Percentiles rank a stretch among this genome's conserved stretches.
Evolutionary conservation across 2,888 invertebrate species (phyloP).

Genomic region (Sinotaia quadrata): DNA sequence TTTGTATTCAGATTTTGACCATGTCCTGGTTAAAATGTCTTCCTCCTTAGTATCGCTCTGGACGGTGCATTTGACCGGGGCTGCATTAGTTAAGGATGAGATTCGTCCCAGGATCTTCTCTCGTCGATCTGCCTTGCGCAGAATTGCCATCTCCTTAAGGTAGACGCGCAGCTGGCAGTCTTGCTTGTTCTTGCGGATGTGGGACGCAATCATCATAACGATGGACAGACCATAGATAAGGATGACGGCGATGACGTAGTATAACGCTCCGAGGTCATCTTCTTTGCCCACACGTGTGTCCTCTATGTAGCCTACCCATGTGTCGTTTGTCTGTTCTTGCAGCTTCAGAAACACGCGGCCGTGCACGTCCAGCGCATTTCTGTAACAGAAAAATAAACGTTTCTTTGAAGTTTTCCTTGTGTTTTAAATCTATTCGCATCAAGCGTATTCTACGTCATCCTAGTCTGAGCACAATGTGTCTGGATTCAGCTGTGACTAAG

Average conservation of each 20-base stretch:
- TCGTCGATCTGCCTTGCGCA: conserved; percentile 61
- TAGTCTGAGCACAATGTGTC: too few species aligned
- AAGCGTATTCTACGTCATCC: too few species aligned
- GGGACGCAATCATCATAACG: conserved; percentile 71
- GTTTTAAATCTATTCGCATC: too few species aligned
- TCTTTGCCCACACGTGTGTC: conserved; percentile 39
- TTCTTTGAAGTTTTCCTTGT: too few species aligned
- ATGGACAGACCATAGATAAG: conserved; percentile 70
- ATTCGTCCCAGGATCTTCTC: conserved; percentile 62
- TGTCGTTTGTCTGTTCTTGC: conserved; percentile 49
- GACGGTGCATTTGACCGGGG: conserved; percentile 20
- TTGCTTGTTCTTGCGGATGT: conserved; percentile 69
- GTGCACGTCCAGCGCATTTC: conserved; percentile 47
- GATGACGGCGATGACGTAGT: conserved; percentile 71
- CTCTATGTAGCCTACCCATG: conserved; percentile 55
- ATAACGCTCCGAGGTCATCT: conserved; percentile 68
- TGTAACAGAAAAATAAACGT: too few species aligned
- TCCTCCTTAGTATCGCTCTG: conserved; percentile 24
- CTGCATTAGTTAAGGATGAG: conserved; percentile 38
- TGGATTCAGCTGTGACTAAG: too few species aligned
- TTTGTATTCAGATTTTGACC: conserved; percentile 28
- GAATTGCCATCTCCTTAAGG: conserved; percentile 67
- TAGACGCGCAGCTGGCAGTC: conserved; percentile 67
- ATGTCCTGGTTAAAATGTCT: conserved; percentile 31
- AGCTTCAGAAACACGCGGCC: conserved; percentile 53